These are phyloP conservation scores for Columbina picui DNA, from an alignment of 2,113 vertebrate genomes.

Conservation along the genomic window DNA sequence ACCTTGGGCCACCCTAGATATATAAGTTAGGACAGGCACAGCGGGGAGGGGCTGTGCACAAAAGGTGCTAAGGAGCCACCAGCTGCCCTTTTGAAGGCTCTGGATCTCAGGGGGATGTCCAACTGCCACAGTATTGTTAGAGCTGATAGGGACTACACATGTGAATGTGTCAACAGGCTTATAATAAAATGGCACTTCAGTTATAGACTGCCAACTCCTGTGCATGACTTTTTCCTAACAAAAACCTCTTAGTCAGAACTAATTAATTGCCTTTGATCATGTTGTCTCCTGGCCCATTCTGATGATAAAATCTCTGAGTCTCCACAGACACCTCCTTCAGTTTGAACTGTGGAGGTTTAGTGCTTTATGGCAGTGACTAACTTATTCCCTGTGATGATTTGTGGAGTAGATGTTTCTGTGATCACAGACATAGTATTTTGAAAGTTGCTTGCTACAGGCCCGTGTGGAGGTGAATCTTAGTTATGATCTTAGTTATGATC, in stretches of 20 bases:
- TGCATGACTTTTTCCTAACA: background rate
- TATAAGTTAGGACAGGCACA: no score
- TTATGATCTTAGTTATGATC: background rate
- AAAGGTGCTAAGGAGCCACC: no score
- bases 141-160: accelerated
- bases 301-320: background rate
- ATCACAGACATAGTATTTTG: background rate
- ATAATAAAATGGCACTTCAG: background rate
- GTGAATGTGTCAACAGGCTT: background rate
- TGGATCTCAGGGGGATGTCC: no score
- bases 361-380: background rate
- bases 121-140: background rate
- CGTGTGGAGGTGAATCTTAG: background rate
- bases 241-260: background rate
- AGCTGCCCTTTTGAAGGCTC: no score
- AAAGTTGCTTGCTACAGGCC: background rate
- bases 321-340: background rate
- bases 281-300: background rate
- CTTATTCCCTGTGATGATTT: background rate
- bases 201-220: background rate
- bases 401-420: background rate
- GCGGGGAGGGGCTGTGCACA: no score
- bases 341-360: background rate
- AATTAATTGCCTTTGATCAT: background rate
- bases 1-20: no score